Evolutionary conservation across 1,140 invertebrate species (phyloP), one percentile per base, ranked within the genome.

Genomic region (Luehdorfia chinensis): DNA sequence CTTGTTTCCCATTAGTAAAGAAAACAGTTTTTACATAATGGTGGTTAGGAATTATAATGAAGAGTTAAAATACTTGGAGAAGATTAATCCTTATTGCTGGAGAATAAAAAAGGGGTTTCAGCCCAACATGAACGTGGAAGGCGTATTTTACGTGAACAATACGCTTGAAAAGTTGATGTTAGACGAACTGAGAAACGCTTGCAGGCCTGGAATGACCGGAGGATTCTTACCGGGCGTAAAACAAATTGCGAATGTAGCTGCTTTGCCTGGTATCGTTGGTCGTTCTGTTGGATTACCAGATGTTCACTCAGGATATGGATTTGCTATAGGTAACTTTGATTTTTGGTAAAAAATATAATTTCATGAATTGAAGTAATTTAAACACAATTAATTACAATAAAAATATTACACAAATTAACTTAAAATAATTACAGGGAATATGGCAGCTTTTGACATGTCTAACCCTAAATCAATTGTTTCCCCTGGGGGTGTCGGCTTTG

Each of bases 111-210:
- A 97, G 84, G 98, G 97, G 2, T 99, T 99, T 87, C 98, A 99
- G 62, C 97, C 97, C 1, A 99, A 99, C 65, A 99, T 99, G 98
- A 99, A 98, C 71, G 98, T 99, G 5, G 98, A 99, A 89, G 98
- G 98, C 18, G 88, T 97, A 8, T 99, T 99, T 87, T 99, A 98
- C 88, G 97, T 99, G 0, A 99, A 99, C 84, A 90, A 91, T 47
- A 91, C 91, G 15, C 87, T 99, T 47, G 98, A 99, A 84, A 94
- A 94, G 62, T 88, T 99, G 0, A 99, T 99, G 98, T 94, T 99
- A 71, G 98, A 99, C 47, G 98, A 99, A 75, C 86, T 99, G 31
- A 90, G 92, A 56, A 97, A 98, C 86, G 90, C 96, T 0, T 97
- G 96, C 78, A 89, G 93, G 25, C 94, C 95, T 12, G 96, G 95